Evolutionary conservation across 2,797 vertebrate species (phyloP).

Genomic region (Lemur catta): DNA sequence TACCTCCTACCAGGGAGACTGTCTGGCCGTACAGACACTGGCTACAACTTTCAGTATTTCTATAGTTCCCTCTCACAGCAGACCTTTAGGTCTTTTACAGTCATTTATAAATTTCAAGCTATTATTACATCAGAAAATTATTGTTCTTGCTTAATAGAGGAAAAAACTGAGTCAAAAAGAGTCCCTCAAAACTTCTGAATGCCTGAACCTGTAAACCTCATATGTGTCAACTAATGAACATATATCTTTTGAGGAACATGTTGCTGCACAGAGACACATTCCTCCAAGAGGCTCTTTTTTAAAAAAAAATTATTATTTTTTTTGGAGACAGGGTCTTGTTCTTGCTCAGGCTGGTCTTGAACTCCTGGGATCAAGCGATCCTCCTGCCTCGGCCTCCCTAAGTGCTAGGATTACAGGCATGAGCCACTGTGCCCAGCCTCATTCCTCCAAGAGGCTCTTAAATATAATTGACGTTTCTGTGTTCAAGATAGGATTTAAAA

Average conservation of each 20-base stretch:
- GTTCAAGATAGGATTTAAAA: conserved; percentile 32
- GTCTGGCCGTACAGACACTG: background rate
- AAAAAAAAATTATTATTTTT: no score
- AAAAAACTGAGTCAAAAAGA: background rate
- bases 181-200: background rate
- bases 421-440: background rate
- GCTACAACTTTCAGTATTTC: background rate
- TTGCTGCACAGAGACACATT: background rate
- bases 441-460: background rate
- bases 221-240: background rate
- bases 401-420: no score
- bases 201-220: background rate
- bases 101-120: conserved; percentile 18
- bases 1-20: background rate
- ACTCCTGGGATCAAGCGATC: no score
- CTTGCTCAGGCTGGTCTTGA: no score
- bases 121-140: background rate
- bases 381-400: no score
- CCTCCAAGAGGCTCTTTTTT: no score
- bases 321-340: no score
- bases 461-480: background rate
- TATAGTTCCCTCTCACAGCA: background rate
- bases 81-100: conserved; percentile 17
- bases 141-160: background rate
- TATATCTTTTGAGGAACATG: background rate